Evolutionary conservation across 2,797 vertebrate genomes (phyloP).

Genomic region (Monodelphis domestica): DNA sequence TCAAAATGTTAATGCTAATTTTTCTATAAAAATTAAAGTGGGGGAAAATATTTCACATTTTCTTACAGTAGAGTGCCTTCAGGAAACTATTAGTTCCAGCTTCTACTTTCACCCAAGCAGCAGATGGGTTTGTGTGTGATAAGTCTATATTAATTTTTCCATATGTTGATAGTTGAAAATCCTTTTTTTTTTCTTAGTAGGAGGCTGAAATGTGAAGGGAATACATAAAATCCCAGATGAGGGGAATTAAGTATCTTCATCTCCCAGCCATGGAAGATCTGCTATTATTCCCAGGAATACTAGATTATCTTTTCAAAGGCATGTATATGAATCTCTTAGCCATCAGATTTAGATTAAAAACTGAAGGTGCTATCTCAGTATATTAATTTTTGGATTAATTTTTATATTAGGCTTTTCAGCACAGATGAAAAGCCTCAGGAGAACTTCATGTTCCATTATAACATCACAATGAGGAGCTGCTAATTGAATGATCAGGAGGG

Average conservation of each 20-base stretch:
- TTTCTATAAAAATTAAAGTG: slow-evolving; percentile 33
- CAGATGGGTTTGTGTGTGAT: background rate
- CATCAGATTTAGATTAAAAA: slow-evolving; percentile 18
- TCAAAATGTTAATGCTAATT: slow-evolving; percentile 48
- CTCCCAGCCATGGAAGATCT: background rate
- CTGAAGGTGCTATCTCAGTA: slow-evolving; percentile 18
- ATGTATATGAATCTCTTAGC: background rate
- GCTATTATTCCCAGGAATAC: background rate
- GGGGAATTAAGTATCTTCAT: background rate
- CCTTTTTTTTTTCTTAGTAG: background rate
- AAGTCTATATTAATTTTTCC: slow-evolving; percentile 22
- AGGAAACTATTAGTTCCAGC: slow-evolving; percentile 40
- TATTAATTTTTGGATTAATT: slow-evolving; percentile 17
- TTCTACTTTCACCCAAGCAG: slow-evolving; percentile 45
- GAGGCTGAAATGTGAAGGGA: slow-evolving; percentile 22
- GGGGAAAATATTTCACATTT: background rate
- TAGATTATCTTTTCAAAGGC: background rate
- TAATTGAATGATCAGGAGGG: background rate
- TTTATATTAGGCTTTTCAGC: background rate
- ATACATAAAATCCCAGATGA: background rate
- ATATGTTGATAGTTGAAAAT: slow-evolving; percentile 34
- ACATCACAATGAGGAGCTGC: background rate
- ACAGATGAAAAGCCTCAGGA: background rate
- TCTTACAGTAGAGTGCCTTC: slow-evolving; percentile 21
- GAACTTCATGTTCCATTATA: background rate